phyloP scores from a whole-genome alignment of 1,140 invertebrate genomes.

The Cecropterus lyciades region DNA sequence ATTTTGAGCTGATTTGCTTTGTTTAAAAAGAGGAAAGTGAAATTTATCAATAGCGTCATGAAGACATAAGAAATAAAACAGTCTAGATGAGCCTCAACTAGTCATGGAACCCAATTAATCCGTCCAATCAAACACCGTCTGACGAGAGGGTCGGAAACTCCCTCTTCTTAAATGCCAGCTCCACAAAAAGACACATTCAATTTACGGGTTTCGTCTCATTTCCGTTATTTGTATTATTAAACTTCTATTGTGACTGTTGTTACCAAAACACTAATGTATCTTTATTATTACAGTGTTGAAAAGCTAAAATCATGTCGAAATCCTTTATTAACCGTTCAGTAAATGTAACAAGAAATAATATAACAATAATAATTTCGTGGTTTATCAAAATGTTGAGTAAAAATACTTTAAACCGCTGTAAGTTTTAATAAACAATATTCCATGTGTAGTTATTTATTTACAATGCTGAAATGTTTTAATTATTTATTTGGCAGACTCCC shows the following conservation, averaged over 20 bases:
- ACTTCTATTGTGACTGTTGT: not conserved
- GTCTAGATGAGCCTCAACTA: not conserved
- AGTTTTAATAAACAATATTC: not conserved
- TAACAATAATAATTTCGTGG: too few species aligned
- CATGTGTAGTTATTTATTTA: slow-evolving; percentile 1
- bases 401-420: too few species aligned
- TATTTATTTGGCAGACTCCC: not conserved
- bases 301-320: too few species aligned
- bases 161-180: slow-evolving; percentile 1
- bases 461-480: slow-evolving; percentile 11
- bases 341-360: too few species aligned
- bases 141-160: not conserved
- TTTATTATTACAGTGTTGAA: too few species aligned
- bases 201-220: slow-evolving; percentile 12
- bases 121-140: slow-evolving; percentile 7
- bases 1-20: too few species aligned
- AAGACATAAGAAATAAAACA: not conserved
- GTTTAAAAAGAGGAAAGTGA: too few species aligned
- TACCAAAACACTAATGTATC: too few species aligned
- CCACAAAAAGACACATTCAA: slow-evolving; percentile 3
- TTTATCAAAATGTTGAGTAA: too few species aligned
- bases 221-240: slow-evolving; percentile 2
- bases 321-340: too few species aligned
- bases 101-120: slow-evolving; percentile 13
- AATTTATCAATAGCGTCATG: not conserved